These are phyloP conservation scores for Percopsis transmontana DNA, from an alignment of 2,113 vertebrate genomes.

Conservation along the genomic window DNA sequence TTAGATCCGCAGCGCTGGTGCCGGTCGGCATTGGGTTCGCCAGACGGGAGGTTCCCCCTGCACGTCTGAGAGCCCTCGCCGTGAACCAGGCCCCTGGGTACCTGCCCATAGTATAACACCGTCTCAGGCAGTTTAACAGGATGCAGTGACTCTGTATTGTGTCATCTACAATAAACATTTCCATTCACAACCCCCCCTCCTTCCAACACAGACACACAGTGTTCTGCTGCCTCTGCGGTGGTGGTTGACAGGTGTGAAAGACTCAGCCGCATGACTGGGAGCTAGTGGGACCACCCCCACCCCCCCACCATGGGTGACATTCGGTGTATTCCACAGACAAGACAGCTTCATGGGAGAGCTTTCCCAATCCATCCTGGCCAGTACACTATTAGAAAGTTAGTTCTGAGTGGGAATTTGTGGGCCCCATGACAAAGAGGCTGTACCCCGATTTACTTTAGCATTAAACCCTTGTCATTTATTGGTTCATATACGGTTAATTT, in stretches of 20 bases:
- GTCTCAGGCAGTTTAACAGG: constrained; percentile 6
- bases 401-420: too few relatives aligned
- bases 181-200: neutral
- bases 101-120: neutral
- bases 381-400: too few relatives aligned
- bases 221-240: constrained; percentile 10
- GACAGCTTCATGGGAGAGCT: constrained; percentile 29
- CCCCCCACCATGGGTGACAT: constrained; percentile 15
- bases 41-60: neutral
- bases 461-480: too few relatives aligned
- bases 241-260: constrained; percentile 44
- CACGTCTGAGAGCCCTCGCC: neutral
- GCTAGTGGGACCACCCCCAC: neutral
- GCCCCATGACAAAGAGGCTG: too few relatives aligned
- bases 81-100: neutral
- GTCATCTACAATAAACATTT: neutral
- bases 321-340: constrained; percentile 29
- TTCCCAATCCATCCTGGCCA: neutral
- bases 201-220: neutral
- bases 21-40: too few relatives aligned
- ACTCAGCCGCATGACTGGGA: neutral
- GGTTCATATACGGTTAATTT: too few relatives aligned
- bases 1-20: neutral
- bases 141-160: constrained; percentile 1
- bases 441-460: too few relatives aligned